These are phyloP conservation scores for Gari tellinella DNA, from an alignment of 2,888 invertebrate species.

Conservation along the genomic window DNA sequence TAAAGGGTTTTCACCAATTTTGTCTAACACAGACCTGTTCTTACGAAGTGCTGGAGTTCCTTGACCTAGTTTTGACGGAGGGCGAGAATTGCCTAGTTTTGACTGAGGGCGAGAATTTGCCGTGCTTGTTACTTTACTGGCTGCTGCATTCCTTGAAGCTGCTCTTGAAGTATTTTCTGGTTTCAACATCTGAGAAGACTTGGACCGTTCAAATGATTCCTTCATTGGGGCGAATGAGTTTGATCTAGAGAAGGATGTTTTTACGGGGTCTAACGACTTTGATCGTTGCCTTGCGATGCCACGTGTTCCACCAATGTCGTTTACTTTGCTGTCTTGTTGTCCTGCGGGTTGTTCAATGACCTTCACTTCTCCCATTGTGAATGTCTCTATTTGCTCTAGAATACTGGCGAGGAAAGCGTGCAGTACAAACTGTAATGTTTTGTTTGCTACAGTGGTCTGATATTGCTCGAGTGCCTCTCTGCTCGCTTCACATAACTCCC, in stretches of 20 bases:
- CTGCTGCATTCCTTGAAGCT: too few relatives aligned
- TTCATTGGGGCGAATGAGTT: slow-evolving; percentile 15
- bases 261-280: slow-evolving; percentile 22
- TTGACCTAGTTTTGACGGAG: too few relatives aligned
- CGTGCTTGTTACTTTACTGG: too few relatives aligned
- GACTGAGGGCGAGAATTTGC: too few relatives aligned
- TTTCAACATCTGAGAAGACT: too few relatives aligned
- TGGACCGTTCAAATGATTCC: too few relatives aligned
- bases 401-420: slow-evolving; percentile 37
- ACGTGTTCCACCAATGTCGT: slow-evolving; percentile 6
- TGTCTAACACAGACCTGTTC: not conserved
- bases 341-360: slow-evolving; percentile 15
- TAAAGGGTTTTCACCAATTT: slow-evolving; percentile 18
- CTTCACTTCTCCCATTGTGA: slow-evolving; percentile 33
- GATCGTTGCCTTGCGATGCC: not conserved
- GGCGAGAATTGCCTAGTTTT: too few relatives aligned
- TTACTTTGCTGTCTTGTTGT: not conserved
- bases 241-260: slow-evolving; percentile 43
- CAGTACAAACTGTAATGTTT: slow-evolving; percentile 34
- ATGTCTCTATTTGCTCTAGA: slow-evolving; percentile 43
- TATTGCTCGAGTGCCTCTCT: slow-evolving; percentile 16
- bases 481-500: slow-evolving; percentile 39
- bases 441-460: not conserved
- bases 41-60: too few relatives aligned
- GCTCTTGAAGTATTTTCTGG: too few relatives aligned